A percentile compares a stretch with the other conserved stretches of the same genome.
These are phyloP conservation scores for Drosophila novamexicana DNA, from an alignment of 1,140 invertebrate genomes.

Conservation along the genomic window DNA sequence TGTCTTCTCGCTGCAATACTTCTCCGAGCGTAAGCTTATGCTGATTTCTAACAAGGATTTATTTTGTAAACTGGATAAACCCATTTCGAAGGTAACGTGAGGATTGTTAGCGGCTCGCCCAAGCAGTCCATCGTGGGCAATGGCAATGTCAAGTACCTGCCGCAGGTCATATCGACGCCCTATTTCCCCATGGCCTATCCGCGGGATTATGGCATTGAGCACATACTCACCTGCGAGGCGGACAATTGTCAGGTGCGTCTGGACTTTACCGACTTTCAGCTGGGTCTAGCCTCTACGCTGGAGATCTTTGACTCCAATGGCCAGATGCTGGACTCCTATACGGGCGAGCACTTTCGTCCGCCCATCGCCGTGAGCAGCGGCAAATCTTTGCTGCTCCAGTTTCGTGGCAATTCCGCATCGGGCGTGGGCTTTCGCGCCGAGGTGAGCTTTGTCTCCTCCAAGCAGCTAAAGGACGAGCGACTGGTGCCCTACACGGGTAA, in stretches of 20 bases:
- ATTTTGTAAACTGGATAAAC: neutral
- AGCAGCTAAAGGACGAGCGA: constrained; percentile 85
- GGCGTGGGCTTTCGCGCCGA: constrained; percentile 89
- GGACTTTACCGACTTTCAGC: constrained; percentile 89
- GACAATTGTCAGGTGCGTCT: constrained; percentile 87
- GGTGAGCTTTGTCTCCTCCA: constrained; percentile 87
- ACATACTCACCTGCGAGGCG: constrained; percentile 87
- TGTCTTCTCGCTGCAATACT: constrained; percentile 88
- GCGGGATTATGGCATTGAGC: constrained; percentile 88
- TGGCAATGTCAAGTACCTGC: constrained; percentile 64
- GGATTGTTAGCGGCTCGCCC: constrained; percentile 86
- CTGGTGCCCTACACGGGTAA: constrained; percentile 87
- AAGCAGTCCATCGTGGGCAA: constrained; percentile 67
- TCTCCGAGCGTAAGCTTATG: constrained; percentile 87
- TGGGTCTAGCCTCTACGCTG: constrained; percentile 88
- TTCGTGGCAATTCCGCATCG: constrained; percentile 90
- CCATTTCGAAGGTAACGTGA: constrained; percentile 86
- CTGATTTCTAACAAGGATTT: neutral
- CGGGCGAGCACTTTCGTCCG: constrained; percentile 89
- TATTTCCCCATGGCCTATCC: constrained; percentile 90
- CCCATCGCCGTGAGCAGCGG: constrained; percentile 88
- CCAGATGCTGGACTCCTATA: constrained; percentile 88
- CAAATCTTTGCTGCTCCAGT: constrained; percentile 87
- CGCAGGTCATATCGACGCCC: constrained; percentile 86
- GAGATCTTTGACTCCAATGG: constrained; percentile 91